A percentile compares a stretch with the other conserved stretches of the same genome.
Conservation (phyloP, 2,888 invertebrate genomes). For the Platynereis dumerilii region DNA sequence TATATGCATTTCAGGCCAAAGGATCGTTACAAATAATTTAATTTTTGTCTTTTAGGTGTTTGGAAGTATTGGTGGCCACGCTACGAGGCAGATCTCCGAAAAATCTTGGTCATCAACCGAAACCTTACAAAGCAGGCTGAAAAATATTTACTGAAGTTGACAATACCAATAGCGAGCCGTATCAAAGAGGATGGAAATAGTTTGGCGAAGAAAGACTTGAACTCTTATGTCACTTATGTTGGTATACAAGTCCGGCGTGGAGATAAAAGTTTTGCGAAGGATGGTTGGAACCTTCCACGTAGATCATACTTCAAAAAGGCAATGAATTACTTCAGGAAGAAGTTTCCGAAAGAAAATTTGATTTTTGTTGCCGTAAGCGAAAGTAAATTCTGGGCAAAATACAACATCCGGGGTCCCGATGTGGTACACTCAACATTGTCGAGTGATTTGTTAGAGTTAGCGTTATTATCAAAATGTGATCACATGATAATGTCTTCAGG, state of each 20-base stretch:
- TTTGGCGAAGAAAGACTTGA: no score
- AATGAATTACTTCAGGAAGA: not conserved
- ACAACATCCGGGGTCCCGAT: not conserved
- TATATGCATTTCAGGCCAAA: no score
- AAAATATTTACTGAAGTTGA: no score
- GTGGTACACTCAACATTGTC: no score
- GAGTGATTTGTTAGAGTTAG: conserved; percentile 35
- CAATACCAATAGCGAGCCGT: no score
- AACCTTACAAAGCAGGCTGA: no score
- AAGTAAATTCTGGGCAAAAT: not conserved
- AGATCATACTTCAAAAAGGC: not conserved
- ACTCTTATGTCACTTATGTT: not conserved
- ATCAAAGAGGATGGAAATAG: no score
- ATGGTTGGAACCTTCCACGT: not conserved
- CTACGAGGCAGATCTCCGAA: no score
- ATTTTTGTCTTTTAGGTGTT: no score
- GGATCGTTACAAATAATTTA: no score
- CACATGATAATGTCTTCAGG: conserved; percentile 45
- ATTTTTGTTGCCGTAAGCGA: conserved; percentile 6
- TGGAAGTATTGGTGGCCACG: no score
- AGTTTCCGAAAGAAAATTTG: not conserved
- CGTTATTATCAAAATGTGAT: conserved; percentile 40
- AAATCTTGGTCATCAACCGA: no score
- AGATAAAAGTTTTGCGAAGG: not conserved
- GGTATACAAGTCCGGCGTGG: conserved; percentile 6